Evolutionary conservation across 2,797 vertebrate genomes (phyloP).

Genomic region (Chloroceryle amazona): DNA sequence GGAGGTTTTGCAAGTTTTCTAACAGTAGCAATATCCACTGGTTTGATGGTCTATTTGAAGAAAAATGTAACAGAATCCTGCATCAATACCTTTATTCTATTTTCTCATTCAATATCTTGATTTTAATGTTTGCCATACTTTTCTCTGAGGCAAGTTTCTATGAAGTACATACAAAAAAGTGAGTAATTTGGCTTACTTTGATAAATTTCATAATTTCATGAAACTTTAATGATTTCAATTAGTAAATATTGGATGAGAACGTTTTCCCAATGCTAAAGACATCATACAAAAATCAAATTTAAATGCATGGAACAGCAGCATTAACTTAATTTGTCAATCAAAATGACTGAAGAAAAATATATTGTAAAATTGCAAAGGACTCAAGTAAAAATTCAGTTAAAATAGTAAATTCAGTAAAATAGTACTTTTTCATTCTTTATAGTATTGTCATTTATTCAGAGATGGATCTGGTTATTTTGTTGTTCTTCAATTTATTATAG

Average conservation of each 20-base stretch:
- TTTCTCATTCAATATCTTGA: background rate
- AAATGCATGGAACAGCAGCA: background rate
- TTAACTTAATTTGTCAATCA: background rate
- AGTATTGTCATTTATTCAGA: background rate
- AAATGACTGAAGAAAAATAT: background rate
- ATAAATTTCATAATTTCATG: background rate
- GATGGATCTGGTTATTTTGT: background rate
- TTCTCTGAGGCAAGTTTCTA: background rate
- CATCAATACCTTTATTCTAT: background rate
- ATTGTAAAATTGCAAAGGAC: background rate
- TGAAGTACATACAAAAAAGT: background rate
- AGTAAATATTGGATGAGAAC: background rate
- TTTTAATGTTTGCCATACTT: background rate
- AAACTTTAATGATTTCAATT: background rate
- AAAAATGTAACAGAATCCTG: background rate
- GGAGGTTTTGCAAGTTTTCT: constrained; percentile 89
- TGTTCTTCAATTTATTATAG: background rate
- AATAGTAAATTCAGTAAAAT: background rate
- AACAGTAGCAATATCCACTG: constrained; percentile 87
- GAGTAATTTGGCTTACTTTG: background rate
- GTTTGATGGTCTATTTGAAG: constrained; percentile 81
- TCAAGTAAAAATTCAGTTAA: background rate
- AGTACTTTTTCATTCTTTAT: background rate
- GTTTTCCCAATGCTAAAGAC: background rate
- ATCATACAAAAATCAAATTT: background rate